A percentile compares a stretch with the other conserved stretches of the same genome.
These are phyloP conservation scores for Phyllostomus discolor DNA, from an alignment of 2,113 vertebrate species.

Conservation along the genomic window DNA sequence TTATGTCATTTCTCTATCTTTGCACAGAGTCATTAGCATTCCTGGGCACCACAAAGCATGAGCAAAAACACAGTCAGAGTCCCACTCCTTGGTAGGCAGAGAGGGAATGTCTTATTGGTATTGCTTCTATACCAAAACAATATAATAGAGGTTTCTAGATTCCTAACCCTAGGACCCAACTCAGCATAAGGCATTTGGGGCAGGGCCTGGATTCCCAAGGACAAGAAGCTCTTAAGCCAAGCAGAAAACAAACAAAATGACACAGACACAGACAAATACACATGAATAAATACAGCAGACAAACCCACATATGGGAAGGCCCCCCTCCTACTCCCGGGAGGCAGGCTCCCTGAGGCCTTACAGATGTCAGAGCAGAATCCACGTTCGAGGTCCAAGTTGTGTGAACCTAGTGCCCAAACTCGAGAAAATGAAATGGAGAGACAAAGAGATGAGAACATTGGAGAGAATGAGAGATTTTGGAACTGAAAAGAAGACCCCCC, in stretches of 20 bases:
- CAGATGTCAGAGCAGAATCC: constrained; percentile 34
- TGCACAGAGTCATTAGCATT: not conserved
- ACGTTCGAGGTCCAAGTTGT: not conserved
- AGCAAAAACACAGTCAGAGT: not conserved
- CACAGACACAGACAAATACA: constrained; percentile 7
- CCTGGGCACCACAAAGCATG: not conserved
- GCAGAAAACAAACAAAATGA: constrained; percentile 43
- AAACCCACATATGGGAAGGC: constrained; percentile 43
- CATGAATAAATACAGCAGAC: constrained; percentile 51
- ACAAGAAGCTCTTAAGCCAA: constrained; percentile 17
- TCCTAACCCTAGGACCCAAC: not conserved
- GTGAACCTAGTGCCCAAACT: not conserved
- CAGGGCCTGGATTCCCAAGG: not conserved
- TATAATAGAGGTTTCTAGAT: not conserved
- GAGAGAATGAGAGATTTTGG: too few species aligned
- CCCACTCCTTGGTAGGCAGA: not conserved
- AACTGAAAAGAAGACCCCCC: not conserved
- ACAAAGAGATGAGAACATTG: not conserved
- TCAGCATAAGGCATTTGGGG: not conserved
- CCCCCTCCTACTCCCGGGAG: constrained; percentile 25
- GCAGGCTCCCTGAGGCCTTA: constrained; percentile 37
- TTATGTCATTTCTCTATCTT: not conserved
- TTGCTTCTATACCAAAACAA: not conserved
- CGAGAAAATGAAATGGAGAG: not conserved
- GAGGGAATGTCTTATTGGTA: not conserved